Evolutionary conservation across 2,797 vertebrate species (phyloP), one percentile per base, ranked within the genome.

Genomic region (Sebastes miniatus): DNA sequence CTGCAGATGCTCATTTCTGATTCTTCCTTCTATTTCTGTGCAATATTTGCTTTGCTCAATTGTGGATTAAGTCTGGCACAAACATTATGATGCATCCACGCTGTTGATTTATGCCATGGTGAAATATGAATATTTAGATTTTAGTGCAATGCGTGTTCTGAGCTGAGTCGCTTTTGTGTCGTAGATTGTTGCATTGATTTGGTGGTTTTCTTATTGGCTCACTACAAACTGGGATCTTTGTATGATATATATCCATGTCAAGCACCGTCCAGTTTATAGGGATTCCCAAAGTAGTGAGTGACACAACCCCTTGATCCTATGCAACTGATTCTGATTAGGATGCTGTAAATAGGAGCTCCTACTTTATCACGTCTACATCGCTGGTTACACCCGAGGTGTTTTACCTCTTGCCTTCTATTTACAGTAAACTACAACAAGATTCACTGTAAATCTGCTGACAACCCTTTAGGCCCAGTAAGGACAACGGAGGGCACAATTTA

Each of bases 401-500:
- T 75, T 61, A 50, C 47, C 24, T 62, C 73, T 71, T 32, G 27
- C 20, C 36, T 24, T 78, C 88, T 90, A 90, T 92, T 93, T 89
- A 83, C 73, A 91, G 87, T 62, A 56, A 78, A 80, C 72, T 47
- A 68, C 76, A 76, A 64, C 43, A 69, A 39, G 34, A 72, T 69
- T 80, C 58, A 12, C 20, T 0, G 63, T 78, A 82, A 89, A 88
- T 90, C 89, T 81, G 24, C 31, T 12, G 27, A 79, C 80, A 84
- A 89, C 88, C 67, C 57, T 70, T 86, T 25, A 74, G 84, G 76
- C 64, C 56, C 36, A 57, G 68, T 50, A 3, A 70, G 58, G 59
- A 86, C 73, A 73, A 77, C 34, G 13, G 22, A 85, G 69, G 69
- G 76, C 77, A 69, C 76, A 82, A 84, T 22, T 93, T 89, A 93